Base-by-base conservation (phyloP, 2,888 invertebrate species). In the Lycocerus yunnanus region DNA sequence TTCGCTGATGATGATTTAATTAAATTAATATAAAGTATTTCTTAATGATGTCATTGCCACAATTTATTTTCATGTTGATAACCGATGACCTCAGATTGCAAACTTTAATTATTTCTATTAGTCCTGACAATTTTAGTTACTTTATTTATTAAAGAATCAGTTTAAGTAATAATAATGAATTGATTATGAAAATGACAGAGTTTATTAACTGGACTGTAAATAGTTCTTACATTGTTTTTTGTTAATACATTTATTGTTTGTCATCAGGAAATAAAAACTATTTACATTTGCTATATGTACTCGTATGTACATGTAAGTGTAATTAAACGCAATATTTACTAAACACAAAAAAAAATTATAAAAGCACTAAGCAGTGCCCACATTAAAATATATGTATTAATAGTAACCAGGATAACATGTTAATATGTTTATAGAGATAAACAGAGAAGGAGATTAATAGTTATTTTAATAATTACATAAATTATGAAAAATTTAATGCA, bases 11-110 rank as follows among this genome's bases (percentile, higher is more conserved):
- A 43, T 43, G 60, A 16, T 60, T 60, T 15, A 63, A 63, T 15
- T 63, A 63, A 63, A 18, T 63, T 63, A 63, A 18, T 18, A 63
- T 63, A 63, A 63, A n/a, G 61, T 43, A 63, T 63, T 16, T 63
- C 61, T 16, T 18, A 18, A 63, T 63, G 61, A 63, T 63, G 61
- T 18, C 61, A 63, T 63, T 63, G 20, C 61, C 61, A 63, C 61
- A 63, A 63, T 63, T 63, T 20, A 63, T 63, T 63, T 63, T 18
- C 18, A 18, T 18, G 20, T 18, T 63, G 61, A 63, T 63, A 63
- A 63, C 61, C 61, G 18, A 18, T 18, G 61, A 63, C 61, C 61
- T 63, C 61, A 63, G 61, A 63, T 63, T 63, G 61, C 61, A 63
- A 63, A 63, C 43, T 63, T 63, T 63, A 63, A 60, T 63, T 63